Conservation (phyloP, 2,113 vertebrate species). For the Mustelus asterias region DNA sequence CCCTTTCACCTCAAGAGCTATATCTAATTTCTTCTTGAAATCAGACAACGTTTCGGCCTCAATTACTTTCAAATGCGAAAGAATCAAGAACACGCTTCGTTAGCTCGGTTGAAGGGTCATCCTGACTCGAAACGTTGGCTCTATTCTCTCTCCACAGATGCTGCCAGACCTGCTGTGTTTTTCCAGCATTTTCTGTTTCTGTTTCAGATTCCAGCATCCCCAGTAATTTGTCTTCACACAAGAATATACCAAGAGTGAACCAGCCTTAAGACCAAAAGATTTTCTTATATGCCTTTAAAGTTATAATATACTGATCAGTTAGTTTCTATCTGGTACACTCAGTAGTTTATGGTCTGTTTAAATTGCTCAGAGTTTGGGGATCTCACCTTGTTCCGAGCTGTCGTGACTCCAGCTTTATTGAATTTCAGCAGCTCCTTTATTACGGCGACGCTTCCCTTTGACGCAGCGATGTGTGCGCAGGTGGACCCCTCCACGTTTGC, state of each 20-base stretch:
- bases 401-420: conserved; percentile 43
- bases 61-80: neutral
- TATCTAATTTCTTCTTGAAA: too few relatives aligned
- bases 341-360: neutral
- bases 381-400: conserved; percentile 49
- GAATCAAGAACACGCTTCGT: neutral
- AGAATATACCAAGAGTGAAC: neutral
- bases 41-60: too few relatives aligned
- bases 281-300: neutral
- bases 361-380: neutral
- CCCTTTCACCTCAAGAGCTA: too few relatives aligned
- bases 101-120: too few relatives aligned
- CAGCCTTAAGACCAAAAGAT: neutral
- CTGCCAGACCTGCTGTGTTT: too few relatives aligned
- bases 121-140: too few relatives aligned
- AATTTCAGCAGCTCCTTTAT: conserved; percentile 52
- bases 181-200: too few relatives aligned
- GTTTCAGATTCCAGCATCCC: too few relatives aligned
- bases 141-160: too few relatives aligned
- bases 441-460: conserved; percentile 51
- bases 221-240: neutral
- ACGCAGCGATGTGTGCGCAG: conserved; percentile 52
- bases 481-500: conserved; percentile 49
- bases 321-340: neutral
- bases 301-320: neutral